These are phyloP conservation scores for Glossophaga mutica DNA, from an alignment of 2,797 vertebrate genomes.

Conservation along the genomic window DNA sequence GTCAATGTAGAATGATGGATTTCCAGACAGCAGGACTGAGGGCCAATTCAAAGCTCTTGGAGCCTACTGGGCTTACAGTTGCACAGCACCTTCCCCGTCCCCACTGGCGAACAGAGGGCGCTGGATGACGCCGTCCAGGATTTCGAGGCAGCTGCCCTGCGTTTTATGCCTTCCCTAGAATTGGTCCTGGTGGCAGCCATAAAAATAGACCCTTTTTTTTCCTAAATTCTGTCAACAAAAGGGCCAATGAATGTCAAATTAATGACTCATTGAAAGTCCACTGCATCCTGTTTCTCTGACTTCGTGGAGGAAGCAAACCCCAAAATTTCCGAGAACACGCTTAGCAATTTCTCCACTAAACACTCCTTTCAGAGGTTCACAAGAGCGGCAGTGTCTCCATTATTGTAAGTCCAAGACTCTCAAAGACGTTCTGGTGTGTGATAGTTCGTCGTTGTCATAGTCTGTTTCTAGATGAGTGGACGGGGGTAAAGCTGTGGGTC, in stretches of 20 bases:
- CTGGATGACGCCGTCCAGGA: background rate
- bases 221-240: conserved; percentile 57
- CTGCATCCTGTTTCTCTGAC: conserved; percentile 64
- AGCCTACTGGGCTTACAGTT: conserved; percentile 37
- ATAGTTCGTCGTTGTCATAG: background rate
- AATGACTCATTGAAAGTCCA: conserved; percentile 70
- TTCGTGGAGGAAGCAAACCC: conserved; percentile 63
- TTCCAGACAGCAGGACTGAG: conserved; percentile 74
- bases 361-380: background rate
- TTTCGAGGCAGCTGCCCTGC: conserved; percentile 63
- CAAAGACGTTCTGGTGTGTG: background rate
- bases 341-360: conserved; percentile 42
- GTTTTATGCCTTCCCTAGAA: conserved; percentile 47
- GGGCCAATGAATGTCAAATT: conserved; percentile 59
- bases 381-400: background rate
- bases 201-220: conserved; percentile 55
- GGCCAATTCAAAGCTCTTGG: conserved; percentile 71
- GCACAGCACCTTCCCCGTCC: conserved; percentile 48
- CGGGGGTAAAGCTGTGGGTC: fast-evolving
- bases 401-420: background rate
- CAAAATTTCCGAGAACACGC: conserved; percentile 64
- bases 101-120: conserved; percentile 39
- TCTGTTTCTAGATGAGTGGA: background rate
- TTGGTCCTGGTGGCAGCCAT: conserved; percentile 27
- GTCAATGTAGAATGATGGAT: conserved; percentile 75